Evolutionary conservation across 1,140 invertebrate species (phyloP), one percentile per base, ranked within the genome.

Genomic region (Drosophila trapezifrons): DNA sequence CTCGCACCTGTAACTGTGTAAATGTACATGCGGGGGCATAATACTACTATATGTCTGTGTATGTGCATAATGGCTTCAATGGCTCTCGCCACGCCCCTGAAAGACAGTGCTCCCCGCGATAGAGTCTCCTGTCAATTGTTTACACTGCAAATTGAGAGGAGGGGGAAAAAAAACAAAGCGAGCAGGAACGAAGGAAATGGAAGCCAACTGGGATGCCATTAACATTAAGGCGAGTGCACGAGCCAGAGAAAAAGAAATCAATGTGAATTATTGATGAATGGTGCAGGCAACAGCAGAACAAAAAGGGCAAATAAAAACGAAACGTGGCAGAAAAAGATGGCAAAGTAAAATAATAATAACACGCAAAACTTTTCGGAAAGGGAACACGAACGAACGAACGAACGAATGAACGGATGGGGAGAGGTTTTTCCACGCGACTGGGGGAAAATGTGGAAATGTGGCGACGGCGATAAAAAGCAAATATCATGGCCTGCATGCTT

Each of bases 261-360:
- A 84, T 90, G 84, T 89, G 84, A 89, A 89, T 89, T 89, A 89
- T 89, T 89, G 84, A 89, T 90, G 84, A 89, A 89, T 89, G 80
- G 74, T 76, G 73, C 84, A 83, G 59, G 43, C 63, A 15, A 58
- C 15, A 35, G 32, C 71, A 75, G 58, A 54, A 64, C 20, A 40
- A 58, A 72, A 66, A 74, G 60, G 55, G 49, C 58, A 78, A 78
- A 66, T 72, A 78, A 78, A 82, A 73, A 64, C 72, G 78, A 62
- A 78, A 78, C 66, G 66, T 87, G 79, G 75, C 83, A 35, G 65
- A 66, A 84, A 80, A 78, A 78, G 80, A 74, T 78, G 76, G 78
- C 63, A 73, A 83, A 80, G 64, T 76, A 58, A 83, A 87, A 87
- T 83, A 87, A 87, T 79, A 89, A 87, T 82, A 85, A 78, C 51